Percentiles rank a stretch among this genome's conserved stretches.
These are phyloP conservation scores for Ophthalmolycus amberensis DNA, from an alignment of 2,113 vertebrate genomes.

Conservation along the genomic window DNA sequence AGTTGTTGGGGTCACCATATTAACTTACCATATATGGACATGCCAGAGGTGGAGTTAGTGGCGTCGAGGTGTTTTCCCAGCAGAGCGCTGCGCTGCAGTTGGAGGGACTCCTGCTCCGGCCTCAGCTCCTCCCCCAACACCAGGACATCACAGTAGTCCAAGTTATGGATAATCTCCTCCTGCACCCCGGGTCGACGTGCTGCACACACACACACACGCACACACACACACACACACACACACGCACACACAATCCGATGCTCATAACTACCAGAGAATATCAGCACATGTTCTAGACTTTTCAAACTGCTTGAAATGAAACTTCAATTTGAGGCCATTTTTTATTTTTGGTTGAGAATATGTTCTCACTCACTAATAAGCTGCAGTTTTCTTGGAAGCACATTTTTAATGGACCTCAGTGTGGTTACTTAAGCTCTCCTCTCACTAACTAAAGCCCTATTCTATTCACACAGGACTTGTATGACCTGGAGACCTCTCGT, in stretches of 20 bases:
- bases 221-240: constrained; percentile 30
- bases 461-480: background rate
- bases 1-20: background rate
- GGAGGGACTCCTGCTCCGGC: constrained; percentile 89
- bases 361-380: constrained; percentile 15
- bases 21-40: constrained; percentile 92
- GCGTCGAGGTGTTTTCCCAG: constrained; percentile 92
- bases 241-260: constrained; percentile 3
- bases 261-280: background rate
- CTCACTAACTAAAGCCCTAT: background rate
- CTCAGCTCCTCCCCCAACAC: constrained; percentile 90
- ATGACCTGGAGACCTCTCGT: background rate
- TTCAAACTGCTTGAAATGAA: background rate
- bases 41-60: constrained; percentile 95
- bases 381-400: constrained; percentile 2
- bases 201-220: constrained; percentile 68
- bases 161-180: constrained; percentile 93
- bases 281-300: background rate
- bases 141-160: constrained; percentile 97
- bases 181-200: constrained; percentile 81
- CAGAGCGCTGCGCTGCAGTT: constrained; percentile 85
- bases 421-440: background rate
- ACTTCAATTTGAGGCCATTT: constrained; percentile 16
- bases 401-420: background rate
- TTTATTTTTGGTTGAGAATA: constrained; percentile 1